Conservation (phyloP, 2,797 vertebrate genomes). For the Aulostomus chinensis region DNA sequence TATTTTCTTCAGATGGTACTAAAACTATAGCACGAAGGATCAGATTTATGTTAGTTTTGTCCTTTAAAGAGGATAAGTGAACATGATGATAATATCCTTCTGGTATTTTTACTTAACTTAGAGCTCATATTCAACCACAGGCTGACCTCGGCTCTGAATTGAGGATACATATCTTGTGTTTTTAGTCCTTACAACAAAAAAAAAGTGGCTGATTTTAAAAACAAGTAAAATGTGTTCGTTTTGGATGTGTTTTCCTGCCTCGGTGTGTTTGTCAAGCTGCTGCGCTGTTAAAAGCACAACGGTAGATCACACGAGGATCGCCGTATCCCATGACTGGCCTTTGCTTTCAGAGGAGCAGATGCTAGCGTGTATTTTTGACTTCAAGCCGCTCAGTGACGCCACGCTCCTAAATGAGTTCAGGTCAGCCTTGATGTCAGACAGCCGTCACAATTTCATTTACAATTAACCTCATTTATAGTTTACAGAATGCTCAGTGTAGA, state of each 20-base stretch:
- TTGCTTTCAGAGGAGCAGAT: slow-evolving; percentile 40
- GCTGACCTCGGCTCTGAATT: no score
- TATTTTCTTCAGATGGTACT: no score
- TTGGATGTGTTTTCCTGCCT: not conserved
- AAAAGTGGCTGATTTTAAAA: no score
- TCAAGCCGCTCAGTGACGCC: slow-evolving; percentile 33
- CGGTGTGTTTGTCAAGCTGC: slow-evolving; percentile 10
- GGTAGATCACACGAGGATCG: slow-evolving; percentile 18
- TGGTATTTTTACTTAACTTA: no score
- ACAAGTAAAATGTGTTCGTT: no score
- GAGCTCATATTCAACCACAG: no score
- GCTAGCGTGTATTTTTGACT: slow-evolving; percentile 46
- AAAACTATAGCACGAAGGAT: no score
- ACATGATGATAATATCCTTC: no score
- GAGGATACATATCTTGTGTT: no score
- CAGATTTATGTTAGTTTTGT: no score
- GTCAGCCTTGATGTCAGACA: slow-evolving; percentile 8
- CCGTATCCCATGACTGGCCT: slow-evolving; percentile 57
- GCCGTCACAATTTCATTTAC: slow-evolving; percentile 26
- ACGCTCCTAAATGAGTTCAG: slow-evolving; percentile 24
- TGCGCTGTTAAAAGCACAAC: slow-evolving; percentile 4
- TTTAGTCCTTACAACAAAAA: no score
- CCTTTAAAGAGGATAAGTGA: no score
- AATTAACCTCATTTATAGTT: slow-evolving; percentile 39
- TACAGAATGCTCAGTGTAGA: slow-evolving; percentile 8